A percentile compares a stretch with the other conserved stretches of the same genome.
phyloP scores from a whole-genome alignment of 35 echinoderm and acorn worm genomes.

The Apostichopus japonicus region DNA sequence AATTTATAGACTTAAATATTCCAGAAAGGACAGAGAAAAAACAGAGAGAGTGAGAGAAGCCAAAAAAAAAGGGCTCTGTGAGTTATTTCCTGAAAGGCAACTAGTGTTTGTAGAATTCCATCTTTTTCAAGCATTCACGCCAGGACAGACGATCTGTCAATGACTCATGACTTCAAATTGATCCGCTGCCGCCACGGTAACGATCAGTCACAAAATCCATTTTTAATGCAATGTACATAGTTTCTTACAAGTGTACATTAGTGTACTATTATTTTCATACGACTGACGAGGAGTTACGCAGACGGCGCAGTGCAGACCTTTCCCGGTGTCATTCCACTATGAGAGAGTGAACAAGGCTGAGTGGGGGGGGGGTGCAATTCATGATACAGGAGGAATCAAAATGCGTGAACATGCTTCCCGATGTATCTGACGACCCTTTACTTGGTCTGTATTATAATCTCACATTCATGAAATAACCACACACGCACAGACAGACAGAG shows the following conservation, averaged over 20 bases:
- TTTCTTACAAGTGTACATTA: constrained; percentile 5
- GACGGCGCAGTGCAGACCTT: neutral
- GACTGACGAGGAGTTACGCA: neutral
- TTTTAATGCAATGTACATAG: constrained; percentile 15
- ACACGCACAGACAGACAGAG: too few relatives aligned
- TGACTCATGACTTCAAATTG: constrained; percentile 7
- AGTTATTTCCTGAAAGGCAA: too few relatives aligned
- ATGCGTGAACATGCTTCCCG: neutral
- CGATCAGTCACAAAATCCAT: constrained; percentile 14
- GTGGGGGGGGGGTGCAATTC: neutral
- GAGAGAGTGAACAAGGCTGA: neutral
- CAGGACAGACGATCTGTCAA: neutral
- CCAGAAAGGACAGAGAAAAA: too few relatives aligned
- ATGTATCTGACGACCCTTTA: neutral
- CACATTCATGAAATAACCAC: too few relatives aligned
- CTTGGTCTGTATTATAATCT: too few relatives aligned
- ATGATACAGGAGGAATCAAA: neutral
- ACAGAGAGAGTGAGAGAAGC: too few relatives aligned
- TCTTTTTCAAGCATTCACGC: neutral
- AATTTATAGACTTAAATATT: too few relatives aligned
- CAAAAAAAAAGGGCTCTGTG: too few relatives aligned
- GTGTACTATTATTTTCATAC: neutral
- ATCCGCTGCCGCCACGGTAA: neutral
- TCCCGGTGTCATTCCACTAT: too few relatives aligned
- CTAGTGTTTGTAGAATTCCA: neutral